These are phyloP conservation scores for Sarcophaga caerulescens DNA, from an alignment of 2,888 invertebrate species.

Conservation along the genomic window DNA sequence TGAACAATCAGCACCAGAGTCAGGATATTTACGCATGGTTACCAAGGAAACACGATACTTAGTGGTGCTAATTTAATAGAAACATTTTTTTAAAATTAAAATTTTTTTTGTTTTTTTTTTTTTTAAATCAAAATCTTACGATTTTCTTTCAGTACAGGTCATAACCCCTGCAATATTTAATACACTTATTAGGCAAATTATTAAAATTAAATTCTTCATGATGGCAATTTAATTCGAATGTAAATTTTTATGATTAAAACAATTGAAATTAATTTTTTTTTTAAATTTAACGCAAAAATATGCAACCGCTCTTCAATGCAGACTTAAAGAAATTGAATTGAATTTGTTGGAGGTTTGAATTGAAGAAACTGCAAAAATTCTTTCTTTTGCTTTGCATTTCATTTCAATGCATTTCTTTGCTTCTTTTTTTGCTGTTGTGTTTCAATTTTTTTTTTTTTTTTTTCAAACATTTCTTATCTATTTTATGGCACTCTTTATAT, in stretches of 20 bases:
- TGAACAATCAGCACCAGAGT: conserved; percentile 44
- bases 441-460: too few relatives aligned
- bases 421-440: too few relatives aligned
- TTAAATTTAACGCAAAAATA: conserved; percentile 9
- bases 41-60: conserved; percentile 75
- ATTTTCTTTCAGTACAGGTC: conserved; percentile 74
- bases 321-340: conserved; percentile 60
- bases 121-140: conserved; percentile 73
- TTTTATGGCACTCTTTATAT: conserved; percentile 32
- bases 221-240: too few relatives aligned
- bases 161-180: conserved; percentile 58
- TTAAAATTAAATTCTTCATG: conserved; percentile 61
- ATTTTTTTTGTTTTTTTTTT: too few relatives aligned
- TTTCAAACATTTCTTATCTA: conserved; percentile 50
- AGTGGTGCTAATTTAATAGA: conserved; percentile 69
- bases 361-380: conserved; percentile 31
- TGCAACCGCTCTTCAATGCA: conserved; percentile 60
- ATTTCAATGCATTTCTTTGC: too few relatives aligned
- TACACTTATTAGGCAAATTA: conserved; percentile 43
- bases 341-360: conserved; percentile 16
- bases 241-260: not conserved
- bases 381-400: conserved; percentile 16
- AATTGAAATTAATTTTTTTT: conserved; percentile 20
- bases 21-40: conserved; percentile 75
- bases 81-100: not conserved